Base-by-base conservation (phyloP, 2,797 vertebrate genomes). In the Spinus olivaceus region DNA sequence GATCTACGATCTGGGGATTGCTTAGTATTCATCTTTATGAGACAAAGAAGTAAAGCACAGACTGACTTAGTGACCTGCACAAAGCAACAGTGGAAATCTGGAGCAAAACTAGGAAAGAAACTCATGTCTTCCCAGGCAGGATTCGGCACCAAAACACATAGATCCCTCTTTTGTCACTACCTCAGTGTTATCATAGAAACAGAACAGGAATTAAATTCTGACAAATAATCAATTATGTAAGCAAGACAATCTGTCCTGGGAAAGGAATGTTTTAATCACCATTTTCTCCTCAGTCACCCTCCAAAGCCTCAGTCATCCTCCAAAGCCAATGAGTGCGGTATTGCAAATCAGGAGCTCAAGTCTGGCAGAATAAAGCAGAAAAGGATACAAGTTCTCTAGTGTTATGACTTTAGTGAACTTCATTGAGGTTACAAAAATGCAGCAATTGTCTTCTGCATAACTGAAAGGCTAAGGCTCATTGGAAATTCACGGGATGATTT, bases 191-290 rank as follows among this genome's bases (percentile, higher is more conserved):
- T 57, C 47, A 64, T 22, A 81, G 82, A 90, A 83, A 17, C 21
- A 53, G 50, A 56, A 49, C 8, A 65, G 27, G 30, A 91, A 57
- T 72, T 73, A 91, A 81, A 94, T 64, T 77, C 80, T 88, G 57
- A 89, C 39, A 85, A 67, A 69, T 81, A 59, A 86, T 70, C 57
- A 70, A 32, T 81, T 81, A 66, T 0, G 1, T 22, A 53, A 88
- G 51, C 23, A 66, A 79, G 60, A 32, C 66, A 90, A 56, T 60
- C 41, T 73, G 23, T 61, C 39, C 44, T 53, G 44, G 25, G 35
- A 27, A 94, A 76, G 44, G 39, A 51, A 33, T 32, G 28, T 76
- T 90, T 93, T 84, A 79, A 54, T 84, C 66, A 88, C 15, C 9
- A 28, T 9, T 72, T 94, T 88, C 32, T 37, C 7, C 13, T 56